Evolutionary conservation across 2,797 vertebrate genomes (phyloP).

Genomic region (Rhynchonycteris naso): DNA sequence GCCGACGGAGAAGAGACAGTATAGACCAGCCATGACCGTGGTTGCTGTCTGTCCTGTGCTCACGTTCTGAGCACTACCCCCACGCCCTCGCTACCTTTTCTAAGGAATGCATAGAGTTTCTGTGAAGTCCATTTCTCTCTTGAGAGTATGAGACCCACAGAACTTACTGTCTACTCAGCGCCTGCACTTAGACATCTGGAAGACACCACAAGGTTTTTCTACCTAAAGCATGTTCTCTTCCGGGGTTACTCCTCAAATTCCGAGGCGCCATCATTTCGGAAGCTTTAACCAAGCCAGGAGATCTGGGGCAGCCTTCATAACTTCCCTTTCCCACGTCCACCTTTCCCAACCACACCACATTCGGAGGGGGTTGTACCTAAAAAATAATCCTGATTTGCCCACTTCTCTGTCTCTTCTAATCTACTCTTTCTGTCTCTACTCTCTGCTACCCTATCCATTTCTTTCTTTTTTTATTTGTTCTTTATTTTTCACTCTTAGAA

Average conservation of each 20-base stretch:
- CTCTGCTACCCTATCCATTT: not conserved
- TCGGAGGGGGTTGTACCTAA: not conserved
- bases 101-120: rapidly evolving
- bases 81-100: not conserved
- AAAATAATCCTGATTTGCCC: not conserved
- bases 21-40: not conserved
- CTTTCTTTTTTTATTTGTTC: too few species aligned
- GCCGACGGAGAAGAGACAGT: not conserved
- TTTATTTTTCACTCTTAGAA: too few species aligned
- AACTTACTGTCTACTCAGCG: not conserved
- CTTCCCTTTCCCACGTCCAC: not conserved
- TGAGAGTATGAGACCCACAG: not conserved
- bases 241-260: not conserved
- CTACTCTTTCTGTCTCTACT: not conserved
- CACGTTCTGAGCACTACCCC: rapidly evolving
- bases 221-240: not conserved
- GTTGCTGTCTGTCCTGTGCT: not conserved
- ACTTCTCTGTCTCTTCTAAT: not conserved
- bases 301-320: not conserved
- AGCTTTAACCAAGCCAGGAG: not conserved
- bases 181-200: not conserved
- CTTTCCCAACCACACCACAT: not conserved
- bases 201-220: not conserved
- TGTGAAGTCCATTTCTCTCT: not conserved
- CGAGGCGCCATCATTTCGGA: not conserved